Conservation (phyloP, 23 tunicate species). For the Clavelina lepadiformis region DNA sequence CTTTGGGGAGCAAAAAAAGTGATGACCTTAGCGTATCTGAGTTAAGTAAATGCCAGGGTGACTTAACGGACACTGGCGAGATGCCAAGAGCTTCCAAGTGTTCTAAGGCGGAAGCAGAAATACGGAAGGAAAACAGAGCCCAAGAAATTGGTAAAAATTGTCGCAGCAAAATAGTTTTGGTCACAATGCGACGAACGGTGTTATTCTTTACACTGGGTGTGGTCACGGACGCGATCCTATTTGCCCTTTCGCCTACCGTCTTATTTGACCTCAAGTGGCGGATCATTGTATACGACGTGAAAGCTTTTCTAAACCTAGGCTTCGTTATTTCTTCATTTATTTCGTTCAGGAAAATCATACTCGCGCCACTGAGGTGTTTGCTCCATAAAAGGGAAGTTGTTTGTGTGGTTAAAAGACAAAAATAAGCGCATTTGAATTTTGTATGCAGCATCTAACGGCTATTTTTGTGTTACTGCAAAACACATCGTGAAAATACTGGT, state of each 20-base stretch:
- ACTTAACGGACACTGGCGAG: no score
- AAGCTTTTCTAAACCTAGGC: conserved; percentile 1
- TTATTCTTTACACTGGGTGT: background rate
- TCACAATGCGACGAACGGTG: background rate
- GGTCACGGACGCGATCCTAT: background rate
- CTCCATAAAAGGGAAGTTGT: no score
- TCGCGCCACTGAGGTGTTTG: no score
- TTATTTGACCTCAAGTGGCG: background rate
- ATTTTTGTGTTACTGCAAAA: no score
- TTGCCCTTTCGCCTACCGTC: background rate
- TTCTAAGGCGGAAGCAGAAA: no score
- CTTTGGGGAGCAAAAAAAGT: background rate
- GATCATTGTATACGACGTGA: conserved; percentile 1
- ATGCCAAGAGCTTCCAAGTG: no score
- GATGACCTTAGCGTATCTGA: background rate
- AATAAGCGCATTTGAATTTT: no score
- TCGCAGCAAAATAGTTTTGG: background rate
- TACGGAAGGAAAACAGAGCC: no score
- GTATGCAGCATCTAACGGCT: no score
- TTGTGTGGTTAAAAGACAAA: no score
- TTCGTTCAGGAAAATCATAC: conserved; percentile 4
- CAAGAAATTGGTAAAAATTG: no score
- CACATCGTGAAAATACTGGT: no score
- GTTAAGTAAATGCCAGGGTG: background rate
- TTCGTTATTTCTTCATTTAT: conserved; percentile 13